Base-by-base conservation (phyloP, 2,888 invertebrate species). In the Campaea margaritaria region DNA sequence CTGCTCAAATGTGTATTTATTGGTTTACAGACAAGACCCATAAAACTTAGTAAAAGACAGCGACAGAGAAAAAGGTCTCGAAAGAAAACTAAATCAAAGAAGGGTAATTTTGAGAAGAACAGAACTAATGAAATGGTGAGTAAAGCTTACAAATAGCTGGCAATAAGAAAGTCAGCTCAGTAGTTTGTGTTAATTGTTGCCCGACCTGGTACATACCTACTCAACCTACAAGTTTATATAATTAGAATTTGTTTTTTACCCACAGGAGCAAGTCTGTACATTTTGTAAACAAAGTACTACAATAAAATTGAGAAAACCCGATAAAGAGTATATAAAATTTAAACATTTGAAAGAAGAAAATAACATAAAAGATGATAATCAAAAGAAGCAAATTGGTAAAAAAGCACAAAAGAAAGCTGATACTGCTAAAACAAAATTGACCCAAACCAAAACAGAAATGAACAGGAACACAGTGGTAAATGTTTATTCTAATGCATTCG, bases 401-500 rank as follows among this genome's bases (percentile, higher is more conserved):
- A 52, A 63, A 55, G 21, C 12, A 12, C 31, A 41, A 51, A 54
- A 49, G 28, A 52, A 57, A 39, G 21, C n/a, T 44, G n/a, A n/a
- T 27, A 31, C 7, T 3, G 50, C 48, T 9, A 57, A 52, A 51
- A 45, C 21, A 42, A 15, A 54, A 31, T 21, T 11, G 62, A 64
- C 1, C 14, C 63, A 28, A 41, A 42, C 28, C 47, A 31, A 42
- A 14, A 28, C 28, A 63, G 46, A 49, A 44, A 45, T 38, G 11
- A 64, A 60, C 49, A 57, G 51, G 12, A 39, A 27, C 14, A 7
- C 39, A 7, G 54, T 49, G 64, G 63, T 81, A 4, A 83, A 86
- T 83, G 80, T 91, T 8, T 91, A 91, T 69, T 74, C 80, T n/a
- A 81, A 79, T 60, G 75, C 88, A 44, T 77, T 78, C 63, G 84